phyloP scores from a whole-genome alignment of 2,797 vertebrate genomes.

The Mionectes olivaceus region DNA sequence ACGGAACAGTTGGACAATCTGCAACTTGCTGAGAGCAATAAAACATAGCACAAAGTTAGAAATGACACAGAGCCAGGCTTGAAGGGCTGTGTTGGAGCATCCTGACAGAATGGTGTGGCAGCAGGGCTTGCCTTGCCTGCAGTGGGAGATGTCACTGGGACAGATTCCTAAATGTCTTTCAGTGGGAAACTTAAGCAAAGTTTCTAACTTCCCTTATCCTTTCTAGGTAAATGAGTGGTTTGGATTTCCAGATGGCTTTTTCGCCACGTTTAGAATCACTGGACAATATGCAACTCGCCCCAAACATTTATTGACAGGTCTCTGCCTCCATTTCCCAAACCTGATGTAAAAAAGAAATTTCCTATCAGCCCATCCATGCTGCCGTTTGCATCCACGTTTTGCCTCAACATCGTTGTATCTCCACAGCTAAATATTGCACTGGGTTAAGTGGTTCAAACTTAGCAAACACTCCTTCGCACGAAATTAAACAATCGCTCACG shows the following conservation, averaged over 20 bases:
- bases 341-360: not conserved
- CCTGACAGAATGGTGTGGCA: not conserved
- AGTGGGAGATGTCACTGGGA: fast-evolving
- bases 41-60: conserved; percentile 50
- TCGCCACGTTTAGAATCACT: not conserved
- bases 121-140: not conserved
- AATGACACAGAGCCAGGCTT: not conserved
- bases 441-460: not conserved
- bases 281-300: fast-evolving
- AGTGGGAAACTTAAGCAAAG: not conserved
- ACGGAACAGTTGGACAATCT: conserved; percentile 79
- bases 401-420: not conserved
- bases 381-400: not conserved
- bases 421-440: conserved; percentile 1
- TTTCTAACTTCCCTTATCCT: not conserved
- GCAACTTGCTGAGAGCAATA: conserved; percentile 78
- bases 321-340: not conserved
- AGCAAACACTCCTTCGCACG: not conserved
- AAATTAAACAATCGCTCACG: conserved; percentile 66
- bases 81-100: not conserved
- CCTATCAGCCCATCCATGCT: not conserved
- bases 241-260: not conserved
- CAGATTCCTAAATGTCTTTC: not conserved
- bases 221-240: not conserved
- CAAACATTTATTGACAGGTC: not conserved